Percentiles rank a stretch among this genome's conserved stretches.
These are phyloP conservation scores for Cryptophagus acutangulus DNA, from an alignment of 2,888 invertebrate species.

Conservation along the genomic window DNA sequence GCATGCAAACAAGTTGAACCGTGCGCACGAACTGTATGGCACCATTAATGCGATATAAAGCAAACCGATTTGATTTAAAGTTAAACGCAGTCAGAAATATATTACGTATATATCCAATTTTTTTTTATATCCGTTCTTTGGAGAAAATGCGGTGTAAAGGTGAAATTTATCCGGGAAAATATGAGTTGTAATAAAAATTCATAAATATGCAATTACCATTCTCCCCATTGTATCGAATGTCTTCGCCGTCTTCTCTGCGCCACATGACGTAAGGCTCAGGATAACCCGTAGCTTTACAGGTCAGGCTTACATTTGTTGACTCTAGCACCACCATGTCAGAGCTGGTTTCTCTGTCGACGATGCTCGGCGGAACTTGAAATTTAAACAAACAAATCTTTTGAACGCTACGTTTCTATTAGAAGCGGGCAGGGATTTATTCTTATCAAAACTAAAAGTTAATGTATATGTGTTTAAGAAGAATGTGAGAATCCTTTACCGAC, in stretches of 20 bases:
- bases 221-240: constrained; percentile 86
- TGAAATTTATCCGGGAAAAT: constrained; percentile 21
- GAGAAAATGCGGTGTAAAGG: constrained; percentile 14
- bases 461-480: too few relatives aligned
- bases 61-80: too few relatives aligned
- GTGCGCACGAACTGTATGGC: too few relatives aligned
- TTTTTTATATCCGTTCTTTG: not conserved
- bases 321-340: constrained; percentile 89
- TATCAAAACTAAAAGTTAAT: too few relatives aligned
- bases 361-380: constrained; percentile 79
- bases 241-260: constrained; percentile 83
- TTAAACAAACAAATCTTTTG: too few relatives aligned
- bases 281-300: constrained; percentile 82
- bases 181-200: constrained; percentile 26
- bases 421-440: too few relatives aligned
- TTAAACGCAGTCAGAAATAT: too few relatives aligned
- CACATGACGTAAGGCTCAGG: constrained; percentile 92
- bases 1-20: too few relatives aligned
- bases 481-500: too few relatives aligned
- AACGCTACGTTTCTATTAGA: too few relatives aligned
- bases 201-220: constrained; percentile 57
- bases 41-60: too few relatives aligned
- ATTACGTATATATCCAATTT: constrained; percentile 18
- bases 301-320: constrained; percentile 81
- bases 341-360: constrained; percentile 84